phyloP scores from a whole-genome alignment of 2,888 invertebrate genomes.

The Cantharis lateralis region DNA sequence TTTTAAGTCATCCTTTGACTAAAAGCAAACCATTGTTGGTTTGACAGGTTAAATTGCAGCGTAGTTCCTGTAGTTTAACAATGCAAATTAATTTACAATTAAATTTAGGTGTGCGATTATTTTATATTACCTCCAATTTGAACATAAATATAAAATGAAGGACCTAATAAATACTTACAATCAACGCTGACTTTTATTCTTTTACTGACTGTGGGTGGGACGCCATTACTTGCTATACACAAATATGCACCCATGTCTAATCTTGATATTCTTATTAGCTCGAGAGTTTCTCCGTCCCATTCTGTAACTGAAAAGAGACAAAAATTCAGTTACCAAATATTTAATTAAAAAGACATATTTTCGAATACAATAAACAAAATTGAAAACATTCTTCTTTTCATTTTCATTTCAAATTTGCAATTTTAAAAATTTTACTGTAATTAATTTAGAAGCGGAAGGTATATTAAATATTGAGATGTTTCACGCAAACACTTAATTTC shows the following conservation, averaged over 20 bases:
- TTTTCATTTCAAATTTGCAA: not conserved
- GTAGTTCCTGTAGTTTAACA: conserved; percentile 49
- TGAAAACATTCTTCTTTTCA: not conserved
- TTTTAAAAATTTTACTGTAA: not conserved
- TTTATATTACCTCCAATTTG: not conserved
- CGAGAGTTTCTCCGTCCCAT: conserved; percentile 83
- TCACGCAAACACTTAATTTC: not conserved
- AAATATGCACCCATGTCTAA: conserved; percentile 91
- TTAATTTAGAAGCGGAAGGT: not conserved
- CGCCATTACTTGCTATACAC: conserved; percentile 89
- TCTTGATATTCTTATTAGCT: conserved; percentile 82
- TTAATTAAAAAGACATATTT: not conserved
- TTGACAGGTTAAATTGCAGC: conserved; percentile 51
- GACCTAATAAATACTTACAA: conserved; percentile 70
- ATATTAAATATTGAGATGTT: not conserved
- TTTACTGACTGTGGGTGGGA: conserved; percentile 89
- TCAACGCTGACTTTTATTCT: conserved; percentile 92
- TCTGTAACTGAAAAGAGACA: conserved; percentile 67
- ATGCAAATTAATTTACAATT: not conserved
- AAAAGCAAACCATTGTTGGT: conserved; percentile 48
- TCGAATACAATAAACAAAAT: not conserved
- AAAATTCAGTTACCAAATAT: not conserved
- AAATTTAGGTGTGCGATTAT: not conserved
- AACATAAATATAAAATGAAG: not conserved
- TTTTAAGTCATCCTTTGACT: conserved; percentile 44